These are phyloP conservation scores for Mesembrinibis cayennensis DNA, from an alignment of 2,113 vertebrate genomes.

Conservation along the genomic window DNA sequence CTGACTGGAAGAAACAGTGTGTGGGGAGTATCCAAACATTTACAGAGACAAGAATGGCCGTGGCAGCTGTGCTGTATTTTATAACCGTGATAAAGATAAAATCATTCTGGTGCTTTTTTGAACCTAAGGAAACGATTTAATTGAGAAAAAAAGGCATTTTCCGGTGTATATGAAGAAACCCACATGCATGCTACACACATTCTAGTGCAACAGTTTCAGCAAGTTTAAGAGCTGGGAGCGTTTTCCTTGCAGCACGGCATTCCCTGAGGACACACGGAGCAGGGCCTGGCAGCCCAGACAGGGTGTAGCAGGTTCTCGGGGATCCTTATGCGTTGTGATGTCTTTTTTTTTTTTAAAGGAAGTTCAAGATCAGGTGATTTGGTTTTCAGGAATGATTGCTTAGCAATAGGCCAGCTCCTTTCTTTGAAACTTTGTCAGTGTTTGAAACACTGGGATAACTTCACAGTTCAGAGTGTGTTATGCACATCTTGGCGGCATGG, in stretches of 20 bases:
- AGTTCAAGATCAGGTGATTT: not conserved
- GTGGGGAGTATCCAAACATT: not conserved
- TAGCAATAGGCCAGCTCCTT: not conserved
- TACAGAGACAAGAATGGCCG: not conserved
- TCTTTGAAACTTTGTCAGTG: not conserved
- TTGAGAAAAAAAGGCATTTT: not conserved
- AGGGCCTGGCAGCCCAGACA: rapidly evolving
- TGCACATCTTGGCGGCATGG: not conserved
- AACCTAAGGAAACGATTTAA: not conserved
- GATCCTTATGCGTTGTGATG: not conserved
- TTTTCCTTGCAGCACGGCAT: rapidly evolving
- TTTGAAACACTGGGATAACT: not conserved
- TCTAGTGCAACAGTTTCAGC: not conserved
- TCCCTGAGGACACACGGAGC: rapidly evolving
- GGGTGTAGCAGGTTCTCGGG: not conserved
- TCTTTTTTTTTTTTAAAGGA: not conserved
- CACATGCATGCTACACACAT: rapidly evolving
- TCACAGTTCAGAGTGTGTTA: not conserved
- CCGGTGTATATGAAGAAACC: not conserved
- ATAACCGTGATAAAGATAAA: not conserved
- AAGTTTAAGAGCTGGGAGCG: not conserved
- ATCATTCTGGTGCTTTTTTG: not conserved
- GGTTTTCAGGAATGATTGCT: not conserved
- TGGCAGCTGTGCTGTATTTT: not conserved
- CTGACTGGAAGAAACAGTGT: not conserved